phyloP scores from a whole-genome alignment of 2,888 invertebrate genomes.

The Brachycybe producta region DNA sequence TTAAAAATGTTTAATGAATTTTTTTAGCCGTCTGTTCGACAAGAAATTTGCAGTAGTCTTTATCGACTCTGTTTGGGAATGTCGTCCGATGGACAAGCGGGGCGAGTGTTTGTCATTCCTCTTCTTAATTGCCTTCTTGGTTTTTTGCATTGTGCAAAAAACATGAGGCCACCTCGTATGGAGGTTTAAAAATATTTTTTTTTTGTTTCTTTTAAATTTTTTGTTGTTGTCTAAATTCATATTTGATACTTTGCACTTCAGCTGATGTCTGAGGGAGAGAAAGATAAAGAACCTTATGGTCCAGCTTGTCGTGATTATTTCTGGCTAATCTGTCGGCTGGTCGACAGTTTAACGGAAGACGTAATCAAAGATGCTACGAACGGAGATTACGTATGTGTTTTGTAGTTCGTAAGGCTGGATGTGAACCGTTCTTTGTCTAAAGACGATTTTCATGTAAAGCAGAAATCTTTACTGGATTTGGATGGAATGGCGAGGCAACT shows the following conservation, averaged over 20 bases:
- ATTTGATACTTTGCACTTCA: not conserved
- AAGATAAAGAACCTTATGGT: conserved; percentile 87
- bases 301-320: conserved; percentile 90
- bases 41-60: conserved; percentile 84
- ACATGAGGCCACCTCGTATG: conserved; percentile 55
- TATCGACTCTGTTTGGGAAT: conserved; percentile 67
- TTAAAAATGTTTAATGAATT: not conserved
- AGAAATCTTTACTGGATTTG: conserved; percentile 42
- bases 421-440: too few species aligned
- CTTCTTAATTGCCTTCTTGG: conserved; percentile 65
- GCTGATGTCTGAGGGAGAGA: conserved; percentile 8
- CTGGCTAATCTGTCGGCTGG: conserved; percentile 76
- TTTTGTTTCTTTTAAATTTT: not conserved
- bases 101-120: conserved; percentile 45
- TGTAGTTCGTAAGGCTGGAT: too few species aligned
- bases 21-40: conserved; percentile 57
- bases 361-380: conserved; percentile 44
- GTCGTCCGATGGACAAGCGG: conserved; percentile 32
- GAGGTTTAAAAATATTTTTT: conserved; percentile 31
- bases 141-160: conserved; percentile 68
- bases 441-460: not conserved
- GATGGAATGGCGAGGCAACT: conserved; percentile 54
- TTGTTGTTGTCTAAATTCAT: not conserved
- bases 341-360: conserved; percentile 71
- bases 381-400: conserved; percentile 7